Evolutionary conservation across 2,113 vertebrate genomes (phyloP).

Genomic region (Himantopus leucocephalus): DNA sequence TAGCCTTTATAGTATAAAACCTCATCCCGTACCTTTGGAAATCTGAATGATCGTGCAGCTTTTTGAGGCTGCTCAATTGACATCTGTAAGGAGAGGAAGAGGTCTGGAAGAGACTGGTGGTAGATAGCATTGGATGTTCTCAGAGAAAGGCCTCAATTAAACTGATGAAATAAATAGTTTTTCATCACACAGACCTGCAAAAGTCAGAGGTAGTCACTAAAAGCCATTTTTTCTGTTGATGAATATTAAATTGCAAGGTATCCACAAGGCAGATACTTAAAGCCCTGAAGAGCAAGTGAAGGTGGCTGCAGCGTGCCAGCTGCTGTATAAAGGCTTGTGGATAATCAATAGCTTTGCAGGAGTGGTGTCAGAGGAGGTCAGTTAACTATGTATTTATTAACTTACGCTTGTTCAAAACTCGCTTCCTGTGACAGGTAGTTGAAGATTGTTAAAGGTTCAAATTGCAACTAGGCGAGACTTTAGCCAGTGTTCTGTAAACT

Average conservation of each 20-base stretch:
- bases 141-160: not conserved
- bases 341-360: not conserved
- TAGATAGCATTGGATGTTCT: not conserved
- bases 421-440: not conserved
- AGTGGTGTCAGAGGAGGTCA: not conserved
- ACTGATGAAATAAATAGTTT: not conserved
- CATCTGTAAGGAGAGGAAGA: too few relatives aligned
- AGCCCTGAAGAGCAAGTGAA: not conserved
- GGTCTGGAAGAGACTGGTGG: too few relatives aligned
- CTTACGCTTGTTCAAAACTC: not conserved
- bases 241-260: not conserved
- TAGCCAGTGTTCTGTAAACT: rapidly evolving
- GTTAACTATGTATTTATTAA: not conserved
- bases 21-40: not conserved
- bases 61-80: not conserved
- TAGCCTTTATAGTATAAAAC: not conserved
- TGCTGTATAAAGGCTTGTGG: not conserved
- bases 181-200: not conserved
- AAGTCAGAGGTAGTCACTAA: not conserved
- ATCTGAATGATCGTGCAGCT: rapidly evolving
- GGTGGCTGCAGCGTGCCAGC: too few relatives aligned
- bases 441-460: not conserved
- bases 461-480: not conserved
- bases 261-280: not conserved
- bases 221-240: not conserved